phyloP scores from a whole-genome alignment of 2,113 vertebrate species.

The Aplodontia rufa region DNA sequence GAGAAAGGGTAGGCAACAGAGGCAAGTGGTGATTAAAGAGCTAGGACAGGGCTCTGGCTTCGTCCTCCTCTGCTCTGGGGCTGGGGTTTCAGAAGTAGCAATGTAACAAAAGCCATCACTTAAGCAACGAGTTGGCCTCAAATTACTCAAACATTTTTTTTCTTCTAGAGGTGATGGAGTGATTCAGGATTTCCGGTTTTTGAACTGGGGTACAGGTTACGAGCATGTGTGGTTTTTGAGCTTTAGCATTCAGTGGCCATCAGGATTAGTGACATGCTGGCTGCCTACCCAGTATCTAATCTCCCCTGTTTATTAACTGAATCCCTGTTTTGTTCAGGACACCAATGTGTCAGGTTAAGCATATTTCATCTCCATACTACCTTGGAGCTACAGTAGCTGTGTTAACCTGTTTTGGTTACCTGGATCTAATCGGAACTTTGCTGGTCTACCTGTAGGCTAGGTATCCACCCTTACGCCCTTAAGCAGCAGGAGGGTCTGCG shows the following conservation, averaged over 20 bases:
- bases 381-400: neutral
- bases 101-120: neutral
- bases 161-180: neutral
- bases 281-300: neutral
- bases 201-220: neutral
- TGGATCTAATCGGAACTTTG: neutral
- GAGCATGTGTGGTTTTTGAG: neutral
- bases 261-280: neutral
- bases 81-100: neutral
- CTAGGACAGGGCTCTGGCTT: rapidly evolving
- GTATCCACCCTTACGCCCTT: neutral
- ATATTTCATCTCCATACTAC: neutral
- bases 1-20: neutral
- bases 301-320: neutral
- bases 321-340: neutral
- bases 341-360: neutral
- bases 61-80: neutral
- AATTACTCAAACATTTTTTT: neutral
- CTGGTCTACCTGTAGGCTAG: rapidly evolving
- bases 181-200: neutral
- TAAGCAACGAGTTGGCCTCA: neutral
- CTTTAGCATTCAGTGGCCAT: neutral
- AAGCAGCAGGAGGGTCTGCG: neutral
- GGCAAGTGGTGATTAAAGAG: neutral
- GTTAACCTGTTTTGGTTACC: neutral